Evolutionary conservation across 1,140 invertebrate species (phyloP), one percentile per base, ranked within the genome.

Genomic region (Probaryconus sp.): DNA sequence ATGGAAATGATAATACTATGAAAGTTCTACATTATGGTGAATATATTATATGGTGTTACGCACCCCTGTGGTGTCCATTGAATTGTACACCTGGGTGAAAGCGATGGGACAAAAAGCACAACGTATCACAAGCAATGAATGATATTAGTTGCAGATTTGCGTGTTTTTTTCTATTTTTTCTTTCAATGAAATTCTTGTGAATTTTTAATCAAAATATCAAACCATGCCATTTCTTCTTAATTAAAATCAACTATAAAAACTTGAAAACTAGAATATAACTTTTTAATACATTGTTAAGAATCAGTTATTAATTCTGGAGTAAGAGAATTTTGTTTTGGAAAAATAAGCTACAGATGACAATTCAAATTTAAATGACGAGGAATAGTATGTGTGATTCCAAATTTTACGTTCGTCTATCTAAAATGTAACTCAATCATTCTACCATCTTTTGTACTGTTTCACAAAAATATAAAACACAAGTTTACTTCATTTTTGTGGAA

Each of bases 1-100:
- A n/a, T n/a, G n/a, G n/a, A n/a, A n/a, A n/a, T n/a, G n/a, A n/a
- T n/a, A 63, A 78, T 53, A 48, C 1, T 9, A 24, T 18, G 2
- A 38, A 37, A n/a, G 16, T 5, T 51, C 1, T 21, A 24, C 13
- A 35, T 5, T 35, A 35, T 13, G 5, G 2, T 17, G 9, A 37
- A 37, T 3, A 14, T 10, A 63, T 26, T 60, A 2, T 33, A 26
- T 37, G 16, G 13, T 65, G 13, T 76, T 88, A 90, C 86, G 79
- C 85, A 89, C 88, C 88, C 84, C 87, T 78, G 85, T 79, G 79
- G 86, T 89, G 79, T 91, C 89, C 84, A 90, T 88, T 72, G 89
- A 91, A 89, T 91, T 90, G 88, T 91, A 91, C 80, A 90, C 87
- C 89, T 91, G 83, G 58, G 53, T 69, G 69, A 71, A 81, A 82